Percentiles rank a stretch among this genome's conserved stretches.
These are phyloP conservation scores for Ladona fulva DNA, from an alignment of 1,140 invertebrate genomes.

Conservation along the genomic window DNA sequence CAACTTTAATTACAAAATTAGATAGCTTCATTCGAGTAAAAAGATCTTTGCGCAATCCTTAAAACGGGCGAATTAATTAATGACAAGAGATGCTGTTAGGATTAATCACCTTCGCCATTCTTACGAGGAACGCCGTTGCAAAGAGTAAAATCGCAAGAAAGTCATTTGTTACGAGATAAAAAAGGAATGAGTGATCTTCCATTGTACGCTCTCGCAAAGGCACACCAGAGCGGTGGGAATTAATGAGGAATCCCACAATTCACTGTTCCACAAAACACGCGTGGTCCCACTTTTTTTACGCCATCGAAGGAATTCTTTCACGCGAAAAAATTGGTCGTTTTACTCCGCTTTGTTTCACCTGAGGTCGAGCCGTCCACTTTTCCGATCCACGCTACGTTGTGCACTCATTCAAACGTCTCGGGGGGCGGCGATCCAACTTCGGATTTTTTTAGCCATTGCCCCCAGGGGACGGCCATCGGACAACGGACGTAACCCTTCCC, in stretches of 20 bases:
- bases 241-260: not conserved
- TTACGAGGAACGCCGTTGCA: not conserved
- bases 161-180: not conserved
- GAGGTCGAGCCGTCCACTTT: not conserved
- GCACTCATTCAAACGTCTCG: not conserved
- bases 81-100: not conserved
- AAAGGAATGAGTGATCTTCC: not conserved
- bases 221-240: not conserved
- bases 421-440: not conserved
- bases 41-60: too few species aligned
- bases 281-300: not conserved
- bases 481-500: not conserved
- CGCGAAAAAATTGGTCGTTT: not conserved
- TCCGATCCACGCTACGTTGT: not conserved
- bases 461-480: not conserved
- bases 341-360: not conserved
- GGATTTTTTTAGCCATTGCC: not conserved
- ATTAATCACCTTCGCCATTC: not conserved
- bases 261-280: not conserved
- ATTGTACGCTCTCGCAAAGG: not conserved
- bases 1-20: too few species aligned
- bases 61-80: too few species aligned
- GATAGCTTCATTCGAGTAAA: too few species aligned
- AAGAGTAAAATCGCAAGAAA: not conserved
- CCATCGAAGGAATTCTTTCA: not conserved